Conservation (phyloP, 1,140 invertebrate species). For the Brachionus plicatilis region DNA sequence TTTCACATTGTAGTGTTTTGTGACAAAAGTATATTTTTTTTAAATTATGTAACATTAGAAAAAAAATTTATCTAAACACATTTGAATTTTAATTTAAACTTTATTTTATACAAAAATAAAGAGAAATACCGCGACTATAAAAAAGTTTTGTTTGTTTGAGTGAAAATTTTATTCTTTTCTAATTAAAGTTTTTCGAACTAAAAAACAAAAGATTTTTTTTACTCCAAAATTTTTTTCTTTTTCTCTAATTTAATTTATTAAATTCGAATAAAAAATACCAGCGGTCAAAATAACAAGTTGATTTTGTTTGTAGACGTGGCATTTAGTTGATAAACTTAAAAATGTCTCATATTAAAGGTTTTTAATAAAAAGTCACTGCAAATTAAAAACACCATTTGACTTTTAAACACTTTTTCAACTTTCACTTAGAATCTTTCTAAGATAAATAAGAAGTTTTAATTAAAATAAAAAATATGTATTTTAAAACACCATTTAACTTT, state of each 20-base stretch:
- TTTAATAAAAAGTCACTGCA: not conserved
- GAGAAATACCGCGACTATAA: not conserved
- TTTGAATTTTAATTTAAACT: not conserved
- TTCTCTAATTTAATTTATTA: not conserved
- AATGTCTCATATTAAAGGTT: not conserved
- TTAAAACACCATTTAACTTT: not conserved
- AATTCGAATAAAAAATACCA: not conserved
- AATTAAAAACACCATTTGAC: not conserved
- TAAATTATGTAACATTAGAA: not conserved
- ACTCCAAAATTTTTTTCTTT: too few relatives aligned
- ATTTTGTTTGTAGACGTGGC: not conserved
- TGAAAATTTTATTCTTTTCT: not conserved
- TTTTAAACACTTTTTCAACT: not conserved
- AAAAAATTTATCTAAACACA: not conserved
- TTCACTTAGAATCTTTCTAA: too few relatives aligned
- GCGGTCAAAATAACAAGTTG: not conserved
- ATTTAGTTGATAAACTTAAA: not conserved
- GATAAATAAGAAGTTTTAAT: too few relatives aligned
- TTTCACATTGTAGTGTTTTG: not conserved
- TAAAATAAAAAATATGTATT: too few relatives aligned
- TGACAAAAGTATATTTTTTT: not conserved
- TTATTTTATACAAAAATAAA: not conserved
- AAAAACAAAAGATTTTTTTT: too few relatives aligned
- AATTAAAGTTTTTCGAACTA: too few relatives aligned
- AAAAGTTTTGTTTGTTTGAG: not conserved